Base-by-base conservation (phyloP, 2,888 invertebrate genomes). In the Tuta absoluta region DNA sequence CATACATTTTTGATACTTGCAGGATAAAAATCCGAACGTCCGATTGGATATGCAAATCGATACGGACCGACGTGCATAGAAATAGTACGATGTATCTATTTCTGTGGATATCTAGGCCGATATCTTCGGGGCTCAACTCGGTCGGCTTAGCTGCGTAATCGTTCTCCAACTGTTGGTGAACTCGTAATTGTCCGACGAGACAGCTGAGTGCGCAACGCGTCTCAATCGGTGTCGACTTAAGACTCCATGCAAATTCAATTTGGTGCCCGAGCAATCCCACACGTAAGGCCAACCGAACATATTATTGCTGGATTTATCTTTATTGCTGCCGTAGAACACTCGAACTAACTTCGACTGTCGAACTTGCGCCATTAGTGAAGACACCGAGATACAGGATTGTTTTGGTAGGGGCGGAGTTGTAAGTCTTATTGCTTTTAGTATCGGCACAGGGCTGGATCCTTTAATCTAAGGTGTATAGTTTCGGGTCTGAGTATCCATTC, bases 241-340 rank as follows among this genome's bases (percentile, higher is more conserved):
- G 90, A 87, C 89, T 82, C 87, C 89, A 90, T 90, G 91, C 88
- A 91, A 89, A 91, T 91, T 91, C 91, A 91, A 91, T 91, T 91
- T 90, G 84, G 89, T 87, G 85, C 86, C 89, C 88, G 85, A 85
- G 82, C 85, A 82, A 89, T 85, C 86, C 84, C 82, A 82, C 87
- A 90, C 88, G 84, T 89, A 89, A 90, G 89, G 88, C 88, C 85
- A 86, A 84, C 86, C 83, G 86, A 86, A 89, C 90, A 89, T 91
- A 89, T 91, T 91, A 91, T 91, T 89, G 89, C 87, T 87, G 91
- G 91, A 91, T 91, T 91, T 91, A 91, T 91, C 89, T 91, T 91
- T 91, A 91, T 91, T 89, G 91, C 89, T 84, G 85, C 85, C 83
- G 87, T 89, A 87, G 87, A 91, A 86, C 90, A 90, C 88, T 90